A percentile compares a stretch with the other conserved stretches of the same genome.
Conservation (phyloP, 2,113 vertebrate species). For the Grallaria varia region DNA sequence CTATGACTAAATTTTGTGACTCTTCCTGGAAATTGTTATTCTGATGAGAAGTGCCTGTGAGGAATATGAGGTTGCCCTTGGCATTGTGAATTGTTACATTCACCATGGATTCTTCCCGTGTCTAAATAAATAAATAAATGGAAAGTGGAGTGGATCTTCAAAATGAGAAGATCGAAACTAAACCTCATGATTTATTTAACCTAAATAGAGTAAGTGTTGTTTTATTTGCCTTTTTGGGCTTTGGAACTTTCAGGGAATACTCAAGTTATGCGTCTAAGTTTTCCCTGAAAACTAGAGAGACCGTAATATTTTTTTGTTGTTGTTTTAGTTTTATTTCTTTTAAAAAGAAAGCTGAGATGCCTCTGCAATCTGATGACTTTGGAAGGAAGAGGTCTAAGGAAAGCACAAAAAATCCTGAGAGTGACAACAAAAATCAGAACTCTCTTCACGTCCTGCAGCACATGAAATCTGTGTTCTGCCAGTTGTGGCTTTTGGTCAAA, state of each 20-base stretch:
- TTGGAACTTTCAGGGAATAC: conserved; percentile 9
- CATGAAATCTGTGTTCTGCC: background rate
- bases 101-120: background rate
- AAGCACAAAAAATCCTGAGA: background rate
- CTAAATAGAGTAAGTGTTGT: conserved; percentile 1
- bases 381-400: background rate
- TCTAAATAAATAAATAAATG: conserved; percentile 21
- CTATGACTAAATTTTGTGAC: conserved; percentile 18
- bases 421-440: background rate
- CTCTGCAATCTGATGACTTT: background rate
- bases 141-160: background rate
- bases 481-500: background rate
- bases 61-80: background rate
- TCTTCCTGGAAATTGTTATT: conserved; percentile 24
- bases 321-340: conserved; percentile 16
- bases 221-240: conserved; percentile 24
- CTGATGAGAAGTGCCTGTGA: conserved; percentile 30
- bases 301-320: background rate
- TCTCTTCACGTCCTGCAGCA: background rate
- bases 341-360: background rate
- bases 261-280: background rate
- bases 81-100: background rate
- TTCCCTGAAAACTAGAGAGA: background rate
- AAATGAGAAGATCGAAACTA: background rate
- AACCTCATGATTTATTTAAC: background rate